Evolutionary conservation across 2,113 vertebrate genomes (phyloP).

Genomic region (human): DNA sequence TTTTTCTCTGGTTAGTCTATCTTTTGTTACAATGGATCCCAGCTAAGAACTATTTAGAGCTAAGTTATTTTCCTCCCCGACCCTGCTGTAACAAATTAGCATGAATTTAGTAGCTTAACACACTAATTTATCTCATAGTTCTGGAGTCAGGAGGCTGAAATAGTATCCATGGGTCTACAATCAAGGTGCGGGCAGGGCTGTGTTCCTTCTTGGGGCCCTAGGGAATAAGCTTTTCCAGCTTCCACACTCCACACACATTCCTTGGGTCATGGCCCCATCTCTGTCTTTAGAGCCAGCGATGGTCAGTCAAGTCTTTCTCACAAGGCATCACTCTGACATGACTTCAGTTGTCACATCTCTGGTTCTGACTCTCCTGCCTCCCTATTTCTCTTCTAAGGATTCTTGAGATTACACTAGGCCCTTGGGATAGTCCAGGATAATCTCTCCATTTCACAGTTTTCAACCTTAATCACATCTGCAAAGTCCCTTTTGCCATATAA

Average conservation of each 20-base stretch:
- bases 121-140: neutral
- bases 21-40: neutral
- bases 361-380: neutral
- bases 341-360: neutral
- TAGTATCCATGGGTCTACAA: neutral
- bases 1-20: neutral
- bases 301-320: neutral
- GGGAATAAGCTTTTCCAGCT: neutral
- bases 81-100: neutral
- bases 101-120: neutral
- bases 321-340: neutral
- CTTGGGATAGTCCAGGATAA: neutral
- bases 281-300: neutral
- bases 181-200: neutral
- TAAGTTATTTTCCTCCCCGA: neutral
- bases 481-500: neutral
- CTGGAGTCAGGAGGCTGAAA: neutral
- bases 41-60: neutral
- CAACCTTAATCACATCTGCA: neutral
- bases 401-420: neutral
- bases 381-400: neutral
- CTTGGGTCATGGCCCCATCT: neutral
- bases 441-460: neutral
- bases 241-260: neutral
- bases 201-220: neutral